Conservation (phyloP, 2,888 invertebrate genomes). For the Sturmia bella region DNA sequence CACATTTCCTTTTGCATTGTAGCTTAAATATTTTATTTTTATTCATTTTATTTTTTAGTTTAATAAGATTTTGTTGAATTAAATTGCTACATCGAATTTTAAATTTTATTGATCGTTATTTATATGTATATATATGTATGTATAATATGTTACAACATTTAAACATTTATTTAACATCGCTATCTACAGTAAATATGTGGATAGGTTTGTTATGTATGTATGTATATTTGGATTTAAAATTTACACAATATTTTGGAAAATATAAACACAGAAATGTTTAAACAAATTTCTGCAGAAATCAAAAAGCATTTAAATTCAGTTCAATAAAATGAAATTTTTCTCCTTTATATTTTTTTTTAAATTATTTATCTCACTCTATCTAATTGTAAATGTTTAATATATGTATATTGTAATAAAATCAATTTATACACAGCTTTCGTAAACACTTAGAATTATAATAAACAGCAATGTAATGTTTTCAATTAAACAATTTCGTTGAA, state of each 20-base stretch:
- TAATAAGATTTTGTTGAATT: conserved; percentile 18
- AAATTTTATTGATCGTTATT: background rate
- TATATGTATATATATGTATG: too few relatives aligned
- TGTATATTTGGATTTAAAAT: conserved; percentile 23
- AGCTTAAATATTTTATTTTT: background rate
- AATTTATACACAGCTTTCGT: conserved; percentile 1
- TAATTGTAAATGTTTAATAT: conserved; percentile 52
- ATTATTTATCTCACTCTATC: conserved; percentile 61
- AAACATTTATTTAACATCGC: conserved; percentile 66
- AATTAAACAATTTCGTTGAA: conserved; percentile 45
- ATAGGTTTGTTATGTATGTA: too few relatives aligned
- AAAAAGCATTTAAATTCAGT: background rate
- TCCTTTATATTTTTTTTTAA: conserved; percentile 36
- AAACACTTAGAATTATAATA: background rate
- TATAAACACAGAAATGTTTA: background rate
- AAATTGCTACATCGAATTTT: conserved; percentile 37
- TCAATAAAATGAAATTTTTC: conserved; percentile 23
- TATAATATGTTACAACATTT: conserved; percentile 57
- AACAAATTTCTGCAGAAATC: background rate
- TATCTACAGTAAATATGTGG: conserved; percentile 65
- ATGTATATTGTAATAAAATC: conserved; percentile 12
- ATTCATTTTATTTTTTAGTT: conserved; percentile 1
- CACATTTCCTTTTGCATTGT: too few relatives aligned
- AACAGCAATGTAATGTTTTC: background rate
- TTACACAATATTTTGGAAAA: conserved; percentile 3